Percentiles rank a stretch among this genome's conserved stretches.
These are phyloP conservation scores for Antechinus flavipes DNA, from an alignment of 2,113 vertebrate genomes.

Conservation along the genomic window DNA sequence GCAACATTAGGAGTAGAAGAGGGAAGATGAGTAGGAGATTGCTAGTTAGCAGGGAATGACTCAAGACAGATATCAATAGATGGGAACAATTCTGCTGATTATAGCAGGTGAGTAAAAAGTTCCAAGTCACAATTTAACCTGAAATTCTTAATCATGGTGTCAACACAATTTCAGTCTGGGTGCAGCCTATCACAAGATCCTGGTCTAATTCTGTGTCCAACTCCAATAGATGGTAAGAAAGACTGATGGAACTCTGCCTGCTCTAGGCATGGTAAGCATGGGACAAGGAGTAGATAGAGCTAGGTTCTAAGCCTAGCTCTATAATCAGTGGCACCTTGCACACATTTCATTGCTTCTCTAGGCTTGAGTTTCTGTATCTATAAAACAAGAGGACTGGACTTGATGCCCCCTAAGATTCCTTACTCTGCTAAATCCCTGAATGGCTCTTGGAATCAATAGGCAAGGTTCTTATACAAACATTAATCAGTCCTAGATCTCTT, in stretches of 20 bases:
- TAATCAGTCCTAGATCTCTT: not conserved
- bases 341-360: not conserved
- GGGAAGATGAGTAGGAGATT: not conserved
- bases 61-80: not conserved
- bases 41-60: not conserved
- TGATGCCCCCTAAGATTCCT: not conserved
- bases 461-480: not conserved
- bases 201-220: not conserved
- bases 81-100: not conserved
- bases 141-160: not conserved
- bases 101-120: not conserved
- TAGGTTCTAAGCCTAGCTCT: not conserved
- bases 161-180: not conserved
- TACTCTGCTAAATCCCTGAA: not conserved
- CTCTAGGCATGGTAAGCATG: not conserved
- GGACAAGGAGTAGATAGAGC: not conserved
- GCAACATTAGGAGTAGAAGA: not conserved
- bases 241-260: not conserved
- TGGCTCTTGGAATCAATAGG: not conserved
- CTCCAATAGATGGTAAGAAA: not conserved
- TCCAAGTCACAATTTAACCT: not conserved
- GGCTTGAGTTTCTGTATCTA: not conserved
- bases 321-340: not conserved
- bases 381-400: not conserved
- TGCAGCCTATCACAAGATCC: not conserved